Percentiles rank a stretch among this genome's conserved stretches.
phyloP scores from a whole-genome alignment of 1,140 invertebrate species.

The Neotoxoptera formosana region DNA sequence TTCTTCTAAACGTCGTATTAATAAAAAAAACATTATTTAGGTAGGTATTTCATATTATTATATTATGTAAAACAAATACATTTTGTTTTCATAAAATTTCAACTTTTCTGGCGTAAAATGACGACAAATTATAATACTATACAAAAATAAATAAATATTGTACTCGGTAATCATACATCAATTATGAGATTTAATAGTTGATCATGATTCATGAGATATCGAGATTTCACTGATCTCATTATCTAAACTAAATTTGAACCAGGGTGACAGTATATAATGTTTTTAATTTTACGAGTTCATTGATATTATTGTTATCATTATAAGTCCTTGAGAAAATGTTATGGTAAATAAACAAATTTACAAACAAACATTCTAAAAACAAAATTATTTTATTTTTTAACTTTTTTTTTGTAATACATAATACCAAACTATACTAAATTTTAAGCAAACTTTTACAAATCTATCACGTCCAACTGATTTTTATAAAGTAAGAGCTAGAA shows the following conservation, averaged over 20 bases:
- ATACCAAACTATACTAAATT: neutral
- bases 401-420: neutral
- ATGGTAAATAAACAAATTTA: neutral
- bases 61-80: neutral
- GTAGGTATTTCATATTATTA: too few species aligned
- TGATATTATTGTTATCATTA: conserved; percentile 9
- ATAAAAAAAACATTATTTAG: too few species aligned
- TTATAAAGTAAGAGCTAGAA: neutral
- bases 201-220: neutral
- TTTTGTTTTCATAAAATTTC: neutral
- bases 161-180: neutral
- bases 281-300: conserved; percentile 3
- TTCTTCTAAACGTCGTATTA: neutral
- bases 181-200: too few species aligned
- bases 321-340: conserved; percentile 23
- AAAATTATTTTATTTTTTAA: neutral
- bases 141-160: too few species aligned
- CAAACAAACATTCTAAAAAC: neutral
- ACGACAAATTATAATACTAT: neutral
- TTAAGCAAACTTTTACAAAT: neutral
- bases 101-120: neutral
- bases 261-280: neutral
- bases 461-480: neutral
- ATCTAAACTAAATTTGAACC: neutral
- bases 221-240: neutral